phyloP scores from a whole-genome alignment of 2,113 vertebrate genomes.

The Cichladusa arquata region DNA sequence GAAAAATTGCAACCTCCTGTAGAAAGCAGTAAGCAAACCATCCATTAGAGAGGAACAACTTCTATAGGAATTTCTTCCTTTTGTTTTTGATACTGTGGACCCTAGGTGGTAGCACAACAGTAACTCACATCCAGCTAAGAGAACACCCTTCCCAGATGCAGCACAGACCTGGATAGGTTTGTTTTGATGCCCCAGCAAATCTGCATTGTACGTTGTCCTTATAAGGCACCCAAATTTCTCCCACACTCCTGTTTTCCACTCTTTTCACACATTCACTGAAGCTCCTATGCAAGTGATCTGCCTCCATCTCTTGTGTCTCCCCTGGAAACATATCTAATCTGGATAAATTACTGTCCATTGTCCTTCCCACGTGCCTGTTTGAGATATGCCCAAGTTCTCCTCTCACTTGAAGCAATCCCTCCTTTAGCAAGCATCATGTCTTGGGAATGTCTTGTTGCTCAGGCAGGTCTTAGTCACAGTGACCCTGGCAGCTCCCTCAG shows the following conservation, averaged over 20 bases:
- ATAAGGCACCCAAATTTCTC: neutral
- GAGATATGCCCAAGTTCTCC: neutral
- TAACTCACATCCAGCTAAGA: neutral
- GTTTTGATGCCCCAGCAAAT: neutral
- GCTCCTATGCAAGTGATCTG: fast-evolving
- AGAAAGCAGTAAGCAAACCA: neutral
- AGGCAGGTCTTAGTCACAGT: neutral
- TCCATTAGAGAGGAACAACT: neutral
- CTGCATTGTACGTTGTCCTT: neutral
- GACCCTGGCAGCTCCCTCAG: too few relatives aligned
- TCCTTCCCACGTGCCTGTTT: neutral
- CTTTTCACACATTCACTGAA: neutral
- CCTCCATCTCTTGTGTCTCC: neutral
- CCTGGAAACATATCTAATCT: neutral
- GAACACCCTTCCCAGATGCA: neutral
- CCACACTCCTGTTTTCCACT: neutral
- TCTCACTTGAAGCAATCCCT: neutral
- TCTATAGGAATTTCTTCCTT: neutral
- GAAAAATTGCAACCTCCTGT: neutral
- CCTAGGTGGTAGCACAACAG: neutral
- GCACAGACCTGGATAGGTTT: neutral
- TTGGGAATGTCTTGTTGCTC: neutral
- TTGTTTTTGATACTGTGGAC: neutral
- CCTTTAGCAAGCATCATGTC: neutral
- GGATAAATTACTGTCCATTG: neutral